phyloP scores from a whole-genome alignment of 2,888 invertebrate species.

The Hirtodrosophila duncani region DNA sequence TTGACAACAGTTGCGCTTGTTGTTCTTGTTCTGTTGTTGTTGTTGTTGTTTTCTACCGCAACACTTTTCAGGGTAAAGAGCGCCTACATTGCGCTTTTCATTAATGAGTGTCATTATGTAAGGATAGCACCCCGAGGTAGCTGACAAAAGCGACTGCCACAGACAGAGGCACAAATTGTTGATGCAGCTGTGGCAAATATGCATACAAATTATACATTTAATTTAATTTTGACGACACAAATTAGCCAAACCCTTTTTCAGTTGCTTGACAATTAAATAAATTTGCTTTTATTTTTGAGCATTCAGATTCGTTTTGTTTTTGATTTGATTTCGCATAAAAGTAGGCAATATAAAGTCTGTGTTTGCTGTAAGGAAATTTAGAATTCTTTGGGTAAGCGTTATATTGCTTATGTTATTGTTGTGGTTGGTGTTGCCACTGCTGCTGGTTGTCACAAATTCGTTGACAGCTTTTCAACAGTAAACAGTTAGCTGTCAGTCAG shows the following conservation, averaged over 20 bases:
- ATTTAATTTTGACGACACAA: too few relatives aligned
- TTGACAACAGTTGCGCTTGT: constrained; percentile 7
- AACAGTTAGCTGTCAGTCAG: constrained; percentile 31
- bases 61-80: constrained; percentile 31
- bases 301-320: too few relatives aligned
- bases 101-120: constrained; percentile 65
- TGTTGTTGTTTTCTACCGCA: constrained; percentile 31
- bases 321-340: too few relatives aligned
- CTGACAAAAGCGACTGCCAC: too few relatives aligned
- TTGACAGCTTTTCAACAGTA: constrained; percentile 58
- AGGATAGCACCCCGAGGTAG: too few relatives aligned
- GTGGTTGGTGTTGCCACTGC: not conserved
- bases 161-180: too few relatives aligned
- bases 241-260: too few relatives aligned
- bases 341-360: constrained; percentile 56
- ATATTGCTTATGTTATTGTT: constrained; percentile 19
- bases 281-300: too few relatives aligned
- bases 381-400: constrained; percentile 41
- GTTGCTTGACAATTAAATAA: too few relatives aligned
- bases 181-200: too few relatives aligned
- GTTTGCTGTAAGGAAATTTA: constrained; percentile 41
- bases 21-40: constrained; percentile 11
- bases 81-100: not conserved
- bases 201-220: too few relatives aligned
- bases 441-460: constrained; percentile 56